phyloP scores from a whole-genome alignment of 2,113 vertebrate genomes.

The Embiotoca jacksoni region DNA sequence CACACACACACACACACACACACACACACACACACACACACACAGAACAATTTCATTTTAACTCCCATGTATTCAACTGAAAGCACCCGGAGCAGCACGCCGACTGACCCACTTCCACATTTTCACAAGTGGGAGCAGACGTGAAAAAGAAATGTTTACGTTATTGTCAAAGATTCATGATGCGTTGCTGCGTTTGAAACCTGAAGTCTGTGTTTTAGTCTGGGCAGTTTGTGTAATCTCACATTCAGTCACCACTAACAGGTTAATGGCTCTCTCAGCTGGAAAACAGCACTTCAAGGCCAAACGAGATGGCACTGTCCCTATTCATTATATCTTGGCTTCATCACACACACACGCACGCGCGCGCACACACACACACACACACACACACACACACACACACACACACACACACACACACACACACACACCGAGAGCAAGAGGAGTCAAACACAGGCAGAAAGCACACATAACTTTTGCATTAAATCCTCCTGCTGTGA shows the following conservation, averaged over 20 bases:
- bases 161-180: conserved; percentile 13
- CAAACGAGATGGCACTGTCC: conserved; percentile 52
- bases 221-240: conserved; percentile 30
- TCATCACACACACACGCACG: conserved; percentile 46
- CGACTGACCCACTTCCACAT: neutral
- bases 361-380: conserved; percentile 42
- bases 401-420: conserved; percentile 54
- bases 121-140: neutral
- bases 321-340: conserved; percentile 55
- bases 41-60: conserved; percentile 30
- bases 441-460: conserved; percentile 17
- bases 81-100: neutral
- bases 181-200: neutral
- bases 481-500: neutral
- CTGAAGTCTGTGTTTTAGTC: conserved; percentile 12
- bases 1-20: conserved; percentile 62
- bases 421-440: conserved; percentile 23
- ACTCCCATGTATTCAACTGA: neutral
- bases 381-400: conserved; percentile 56
- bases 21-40: conserved; percentile 62
- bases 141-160: conserved; percentile 9
- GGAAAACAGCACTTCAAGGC: conserved; percentile 45
- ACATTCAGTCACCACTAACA: conserved; percentile 34
- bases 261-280: conserved; percentile 66
- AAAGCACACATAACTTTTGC: neutral